Evolutionary conservation across 2,888 invertebrate species (phyloP).

Genomic region (Ferrisia virgata): DNA sequence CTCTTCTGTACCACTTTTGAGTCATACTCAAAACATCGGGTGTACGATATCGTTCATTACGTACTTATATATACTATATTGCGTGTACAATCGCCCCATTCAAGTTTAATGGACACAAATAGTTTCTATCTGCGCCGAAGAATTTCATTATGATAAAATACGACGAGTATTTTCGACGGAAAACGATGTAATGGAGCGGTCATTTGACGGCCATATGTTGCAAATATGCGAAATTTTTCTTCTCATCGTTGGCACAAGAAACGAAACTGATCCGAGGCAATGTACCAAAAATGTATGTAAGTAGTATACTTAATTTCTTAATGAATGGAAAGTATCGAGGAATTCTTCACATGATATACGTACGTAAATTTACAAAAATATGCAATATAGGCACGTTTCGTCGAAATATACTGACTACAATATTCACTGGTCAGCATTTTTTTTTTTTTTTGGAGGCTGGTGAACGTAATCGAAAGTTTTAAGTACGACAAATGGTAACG

Average conservation of each 20-base stretch:
- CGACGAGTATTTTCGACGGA: not conserved
- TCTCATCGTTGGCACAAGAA: not conserved
- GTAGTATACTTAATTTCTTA: no score
- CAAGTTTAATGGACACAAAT: not conserved
- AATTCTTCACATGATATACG: not conserved
- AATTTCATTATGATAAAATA: not conserved
- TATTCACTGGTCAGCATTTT: no score
- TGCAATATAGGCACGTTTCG: no score
- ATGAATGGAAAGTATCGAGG: not conserved
- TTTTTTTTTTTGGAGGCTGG: not conserved
- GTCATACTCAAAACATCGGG: no score
- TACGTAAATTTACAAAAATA: no score
- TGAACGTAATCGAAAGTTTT: not conserved
- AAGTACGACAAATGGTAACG: not conserved
- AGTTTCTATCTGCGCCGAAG: not conserved
- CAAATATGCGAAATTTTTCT: not conserved
- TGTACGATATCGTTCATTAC: no score
- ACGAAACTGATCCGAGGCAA: not conserved
- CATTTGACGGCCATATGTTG: not conserved
- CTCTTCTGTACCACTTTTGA: no score
- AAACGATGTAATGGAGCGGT: not conserved
- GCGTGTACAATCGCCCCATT: not conserved
- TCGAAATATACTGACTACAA: no score
- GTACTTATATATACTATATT: not conserved
- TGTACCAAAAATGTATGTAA: not conserved